Conservation (phyloP, 2,888 invertebrate species). For the Micoletzkya japonica region DNA sequence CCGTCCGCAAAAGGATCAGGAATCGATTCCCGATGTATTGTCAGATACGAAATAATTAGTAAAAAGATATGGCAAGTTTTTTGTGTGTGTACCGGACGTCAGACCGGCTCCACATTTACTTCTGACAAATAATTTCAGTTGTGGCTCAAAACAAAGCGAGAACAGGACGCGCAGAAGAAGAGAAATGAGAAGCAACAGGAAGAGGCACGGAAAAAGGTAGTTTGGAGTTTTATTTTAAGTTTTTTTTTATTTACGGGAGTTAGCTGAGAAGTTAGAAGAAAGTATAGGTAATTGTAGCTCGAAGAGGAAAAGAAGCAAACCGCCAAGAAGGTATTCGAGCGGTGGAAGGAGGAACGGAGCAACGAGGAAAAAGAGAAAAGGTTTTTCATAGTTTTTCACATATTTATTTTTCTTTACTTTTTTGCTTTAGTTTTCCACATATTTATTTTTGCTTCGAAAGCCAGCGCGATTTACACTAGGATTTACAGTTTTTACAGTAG, state of each 20-base stretch:
- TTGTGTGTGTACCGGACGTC: too few relatives aligned
- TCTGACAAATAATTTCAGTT: constrained; percentile 6
- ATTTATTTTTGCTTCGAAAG: too few relatives aligned
- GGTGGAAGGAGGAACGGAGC: constrained; percentile 19
- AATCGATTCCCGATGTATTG: too few relatives aligned
- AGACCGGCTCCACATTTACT: too few relatives aligned
- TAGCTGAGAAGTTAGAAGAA: not conserved
- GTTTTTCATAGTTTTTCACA: not conserved
- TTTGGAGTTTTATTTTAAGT: not conserved
- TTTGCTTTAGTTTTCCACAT: not conserved
- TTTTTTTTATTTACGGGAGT: not conserved
- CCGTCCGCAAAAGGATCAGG: too few relatives aligned
- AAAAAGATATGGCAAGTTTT: too few relatives aligned
- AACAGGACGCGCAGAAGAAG: not conserved
- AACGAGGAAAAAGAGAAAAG: constrained; percentile 4
- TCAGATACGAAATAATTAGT: too few relatives aligned
- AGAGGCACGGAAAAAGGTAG: constrained; percentile 19
- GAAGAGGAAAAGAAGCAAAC: constrained; percentile 25
- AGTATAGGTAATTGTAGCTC: not conserved
- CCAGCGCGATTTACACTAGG: too few relatives aligned
- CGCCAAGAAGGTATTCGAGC: constrained; percentile 10
- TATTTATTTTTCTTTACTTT: not conserved
- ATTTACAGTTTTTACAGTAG: too few relatives aligned
- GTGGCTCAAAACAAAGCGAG: constrained; percentile 14
- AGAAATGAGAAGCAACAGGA: constrained; percentile 16